Evolutionary conservation across 2,888 invertebrate species (phyloP).

Genomic region (Chrysopilus asiliformis): DNA sequence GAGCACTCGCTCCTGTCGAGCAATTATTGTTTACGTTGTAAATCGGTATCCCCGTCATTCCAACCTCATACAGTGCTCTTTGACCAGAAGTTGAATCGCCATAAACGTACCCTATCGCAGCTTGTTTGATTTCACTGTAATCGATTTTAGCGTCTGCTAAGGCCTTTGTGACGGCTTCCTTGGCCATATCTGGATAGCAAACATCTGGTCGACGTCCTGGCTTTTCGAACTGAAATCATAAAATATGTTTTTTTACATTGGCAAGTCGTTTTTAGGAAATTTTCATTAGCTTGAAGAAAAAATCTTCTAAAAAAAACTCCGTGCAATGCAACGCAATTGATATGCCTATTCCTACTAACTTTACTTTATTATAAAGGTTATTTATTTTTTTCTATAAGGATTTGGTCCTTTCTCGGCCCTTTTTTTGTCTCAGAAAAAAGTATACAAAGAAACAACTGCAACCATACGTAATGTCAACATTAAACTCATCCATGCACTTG

Average conservation of each 20-base stretch:
- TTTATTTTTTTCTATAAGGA: no score
- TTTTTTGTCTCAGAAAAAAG: no score
- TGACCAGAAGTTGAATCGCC: conserved; percentile 96
- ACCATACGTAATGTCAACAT: no score
- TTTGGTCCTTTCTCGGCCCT: no score
- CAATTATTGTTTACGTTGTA: conserved; percentile 99
- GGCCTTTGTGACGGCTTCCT: conserved; percentile 83
- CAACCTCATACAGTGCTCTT: conserved; percentile 83
- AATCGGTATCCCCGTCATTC: conserved; percentile 93
- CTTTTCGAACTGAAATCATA: conserved; percentile 64
- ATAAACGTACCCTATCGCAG: conserved; percentile 85
- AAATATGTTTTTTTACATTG: conserved; percentile 1
- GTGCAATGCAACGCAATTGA: no score
- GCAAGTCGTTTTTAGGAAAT: no score
- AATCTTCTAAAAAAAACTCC: no score
- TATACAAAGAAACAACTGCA: no score
- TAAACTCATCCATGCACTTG: no score
- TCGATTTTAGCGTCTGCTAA: conserved; percentile 66
- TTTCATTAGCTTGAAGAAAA: no score
- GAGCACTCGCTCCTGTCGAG: conserved; percentile 88
- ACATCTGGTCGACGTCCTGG: conserved; percentile 66
- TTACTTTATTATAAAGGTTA: no score
- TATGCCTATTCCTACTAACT: no score
- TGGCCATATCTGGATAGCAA: conserved; percentile 92
- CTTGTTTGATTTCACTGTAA: conserved; percentile 72